Evolutionary conservation across 2,113 vertebrate genomes (phyloP), one percentile per base, ranked within the genome.

Genomic region (Notarius quadriscutis): DNA sequence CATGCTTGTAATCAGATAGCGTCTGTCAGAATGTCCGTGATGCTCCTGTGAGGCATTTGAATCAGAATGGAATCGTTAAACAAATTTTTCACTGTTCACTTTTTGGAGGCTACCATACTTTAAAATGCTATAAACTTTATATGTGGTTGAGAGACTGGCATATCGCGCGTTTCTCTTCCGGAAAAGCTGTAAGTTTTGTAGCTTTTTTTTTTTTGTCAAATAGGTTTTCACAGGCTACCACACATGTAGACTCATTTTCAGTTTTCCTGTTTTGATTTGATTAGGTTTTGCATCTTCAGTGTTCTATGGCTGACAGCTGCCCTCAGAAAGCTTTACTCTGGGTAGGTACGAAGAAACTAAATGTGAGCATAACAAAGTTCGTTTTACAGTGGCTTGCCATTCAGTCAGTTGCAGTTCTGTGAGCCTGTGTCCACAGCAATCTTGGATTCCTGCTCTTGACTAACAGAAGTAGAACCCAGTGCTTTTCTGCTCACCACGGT

Each of bases 221-320:
- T 4, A 10, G 9, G 9, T 75, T 75, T 75, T 51, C 72, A 1
- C 41, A 75, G 50, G 11, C 12, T 27, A 50, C 11, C 75, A 78
- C 22, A 77, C 41, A 74, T 4, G 53, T n/a, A 7, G 17, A 20
- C 69, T 18, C 41, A 30, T 72, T 72, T 81, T 69, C n/a, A 51
- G 25, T 20, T n/a, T 48, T 50, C 27, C 48, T 83, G 67, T 75
- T 83, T 25, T 72, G 30, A 18, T 81, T 63, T 87, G 72, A 80
- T 50, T 83, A 25, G 34, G 22, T 51, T 50, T 78, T 62, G 27
- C 25, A 51, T 62, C 4, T 57, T 53, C 7, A 22, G 25, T 48
- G 57, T 60, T 62, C 51, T 17, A 9, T 41, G 25, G 14, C 15
- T 27, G 17, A 18, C 50, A 48, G 50, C 20, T n/a, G 41, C 14